These are phyloP conservation scores for Pseudobourletiella spinata DNA, from an alignment of 1,140 invertebrate species.

Conservation along the genomic window DNA sequence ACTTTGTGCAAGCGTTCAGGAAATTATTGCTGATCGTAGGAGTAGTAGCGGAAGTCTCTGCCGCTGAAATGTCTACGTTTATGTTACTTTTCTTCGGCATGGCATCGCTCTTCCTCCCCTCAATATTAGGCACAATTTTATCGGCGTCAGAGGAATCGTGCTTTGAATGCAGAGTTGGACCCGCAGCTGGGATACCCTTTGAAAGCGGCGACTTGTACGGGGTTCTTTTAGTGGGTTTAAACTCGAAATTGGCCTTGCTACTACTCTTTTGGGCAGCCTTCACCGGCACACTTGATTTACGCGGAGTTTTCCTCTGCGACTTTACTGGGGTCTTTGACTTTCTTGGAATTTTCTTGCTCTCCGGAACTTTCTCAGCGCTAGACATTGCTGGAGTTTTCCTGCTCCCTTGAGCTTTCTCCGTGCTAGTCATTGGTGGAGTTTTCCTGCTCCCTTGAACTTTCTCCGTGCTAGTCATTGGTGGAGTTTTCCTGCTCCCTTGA, in stretches of 20 bases:
- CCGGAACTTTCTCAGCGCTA: neutral
- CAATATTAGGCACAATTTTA: neutral
- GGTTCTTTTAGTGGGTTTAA: neutral
- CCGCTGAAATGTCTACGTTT: too few relatives aligned
- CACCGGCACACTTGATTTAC: neutral
- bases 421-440: neutral
- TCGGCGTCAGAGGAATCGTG: neutral
- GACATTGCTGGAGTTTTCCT: neutral
- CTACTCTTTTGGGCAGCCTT: neutral
- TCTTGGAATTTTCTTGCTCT: too few relatives aligned
- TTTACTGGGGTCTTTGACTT: neutral
- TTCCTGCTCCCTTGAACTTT: neutral
- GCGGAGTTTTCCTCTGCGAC: neutral
- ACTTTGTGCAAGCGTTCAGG: neutral
- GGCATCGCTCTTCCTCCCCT: neutral
- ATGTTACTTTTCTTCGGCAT: too few relatives aligned
- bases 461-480: neutral
- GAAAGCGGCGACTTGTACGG: neutral
- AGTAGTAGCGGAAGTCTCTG: too few relatives aligned
- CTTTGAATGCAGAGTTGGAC: neutral
- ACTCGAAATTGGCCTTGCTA: neutral
- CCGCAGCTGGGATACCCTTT: neutral
- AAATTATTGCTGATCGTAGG: neutral
- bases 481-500: neutral
- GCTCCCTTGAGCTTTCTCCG: neutral